Conservation (phyloP, 2,113 vertebrate species). For the Stegastes partitus region DNA sequence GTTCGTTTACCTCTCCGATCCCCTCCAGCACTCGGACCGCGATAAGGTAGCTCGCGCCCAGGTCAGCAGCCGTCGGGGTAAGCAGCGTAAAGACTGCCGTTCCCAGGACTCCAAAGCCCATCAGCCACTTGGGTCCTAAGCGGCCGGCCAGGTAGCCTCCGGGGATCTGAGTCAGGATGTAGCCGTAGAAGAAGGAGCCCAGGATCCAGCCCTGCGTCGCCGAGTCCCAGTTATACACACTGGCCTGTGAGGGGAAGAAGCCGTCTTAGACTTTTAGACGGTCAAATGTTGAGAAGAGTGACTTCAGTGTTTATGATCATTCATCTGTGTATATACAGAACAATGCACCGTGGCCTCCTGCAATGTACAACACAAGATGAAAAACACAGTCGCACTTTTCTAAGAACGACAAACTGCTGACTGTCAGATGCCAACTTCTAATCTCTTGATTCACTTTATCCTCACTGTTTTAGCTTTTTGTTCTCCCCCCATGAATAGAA, state of each 20-base stretch:
- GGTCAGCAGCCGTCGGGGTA: conserved; percentile 91
- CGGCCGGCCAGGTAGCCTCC: conserved; percentile 93
- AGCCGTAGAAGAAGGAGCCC: conserved; percentile 98
- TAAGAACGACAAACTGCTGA: not conserved
- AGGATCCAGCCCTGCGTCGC: conserved; percentile 98
- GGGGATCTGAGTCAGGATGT: conserved; percentile 96
- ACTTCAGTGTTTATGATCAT: no score
- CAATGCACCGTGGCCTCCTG: no score
- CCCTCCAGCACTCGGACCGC: conserved; percentile 92
- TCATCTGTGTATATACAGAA: no score
- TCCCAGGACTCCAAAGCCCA: conserved; percentile 91
- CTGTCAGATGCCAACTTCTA: not conserved
- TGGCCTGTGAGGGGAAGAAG: conserved; percentile 83
- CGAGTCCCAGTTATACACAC: conserved; percentile 92
- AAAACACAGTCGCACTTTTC: not conserved
- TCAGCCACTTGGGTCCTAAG: conserved; percentile 90
- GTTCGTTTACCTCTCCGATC: conserved; percentile 90
- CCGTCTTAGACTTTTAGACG: no score
- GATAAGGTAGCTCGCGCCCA: conserved; percentile 91
- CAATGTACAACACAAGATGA: not conserved
- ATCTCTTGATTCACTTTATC: not conserved
- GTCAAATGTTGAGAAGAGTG: not conserved
- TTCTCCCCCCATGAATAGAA: no score
- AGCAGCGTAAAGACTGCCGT: conserved; percentile 93
- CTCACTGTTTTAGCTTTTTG: no score